These are phyloP conservation scores for Ciconia stormi DNA, from an alignment of 2,113 vertebrate genomes.

Conservation along the genomic window DNA sequence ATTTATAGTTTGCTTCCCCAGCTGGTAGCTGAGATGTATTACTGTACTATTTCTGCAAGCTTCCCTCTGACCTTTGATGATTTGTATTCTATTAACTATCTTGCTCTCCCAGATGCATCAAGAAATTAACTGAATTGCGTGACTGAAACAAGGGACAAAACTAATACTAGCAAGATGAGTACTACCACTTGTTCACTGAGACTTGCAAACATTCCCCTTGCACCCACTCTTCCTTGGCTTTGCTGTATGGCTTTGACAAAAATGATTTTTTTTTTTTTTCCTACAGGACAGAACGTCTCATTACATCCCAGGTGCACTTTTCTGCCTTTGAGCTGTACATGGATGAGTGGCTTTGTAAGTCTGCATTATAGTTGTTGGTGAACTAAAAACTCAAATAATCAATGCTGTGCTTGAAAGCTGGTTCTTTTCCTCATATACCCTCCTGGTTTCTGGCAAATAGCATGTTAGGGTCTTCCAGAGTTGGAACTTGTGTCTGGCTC, in stretches of 20 bases:
- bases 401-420: neutral
- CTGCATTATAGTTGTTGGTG: neutral
- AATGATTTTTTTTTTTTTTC: rapidly evolving
- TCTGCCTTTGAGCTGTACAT: neutral
- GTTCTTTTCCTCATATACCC: neutral
- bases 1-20: neutral
- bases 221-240: neutral
- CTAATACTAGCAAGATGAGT: neutral
- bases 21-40: neutral
- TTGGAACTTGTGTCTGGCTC: neutral
- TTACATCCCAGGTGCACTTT: neutral
- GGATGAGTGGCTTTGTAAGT: neutral
- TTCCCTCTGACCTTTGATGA: neutral
- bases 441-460: neutral
- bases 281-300: neutral
- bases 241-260: neutral
- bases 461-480: neutral
- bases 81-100: neutral
- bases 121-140: neutral
- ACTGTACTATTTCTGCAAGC: neutral
- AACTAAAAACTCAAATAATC: neutral
- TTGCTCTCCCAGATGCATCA: neutral
- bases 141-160: neutral
- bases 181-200: neutral
- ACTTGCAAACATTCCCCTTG: neutral